Evolutionary conservation across 2,113 vertebrate species (phyloP).

Genomic region (Phrynosoma blainvillii): DNA sequence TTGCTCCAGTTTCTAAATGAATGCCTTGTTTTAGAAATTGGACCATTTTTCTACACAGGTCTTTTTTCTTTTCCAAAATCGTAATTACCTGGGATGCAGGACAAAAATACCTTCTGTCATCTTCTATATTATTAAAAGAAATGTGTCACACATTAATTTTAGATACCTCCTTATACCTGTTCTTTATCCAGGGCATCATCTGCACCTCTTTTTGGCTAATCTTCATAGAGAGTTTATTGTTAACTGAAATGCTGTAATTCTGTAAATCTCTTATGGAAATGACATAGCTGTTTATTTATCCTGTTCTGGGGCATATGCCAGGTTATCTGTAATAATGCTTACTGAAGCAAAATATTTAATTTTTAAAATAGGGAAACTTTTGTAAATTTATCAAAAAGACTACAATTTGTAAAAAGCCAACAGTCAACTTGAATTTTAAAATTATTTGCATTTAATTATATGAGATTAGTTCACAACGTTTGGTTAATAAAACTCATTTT

Average conservation of each 20-base stretch:
- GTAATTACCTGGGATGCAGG: conserved; percentile 47
- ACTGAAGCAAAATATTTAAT: background rate
- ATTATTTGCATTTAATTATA: background rate
- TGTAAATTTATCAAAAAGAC: background rate
- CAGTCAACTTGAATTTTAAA: background rate
- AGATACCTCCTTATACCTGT: background rate
- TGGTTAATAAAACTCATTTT: background rate
- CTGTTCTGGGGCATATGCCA: background rate
- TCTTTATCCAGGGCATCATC: conserved; percentile 21
- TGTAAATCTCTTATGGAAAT: background rate
- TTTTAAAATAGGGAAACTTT: background rate
- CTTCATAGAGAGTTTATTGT: background rate
- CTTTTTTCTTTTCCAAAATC: conserved; percentile 34
- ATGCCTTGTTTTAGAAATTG: conserved; percentile 50
- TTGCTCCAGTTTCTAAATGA: conserved; percentile 52
- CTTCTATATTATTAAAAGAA: conserved; percentile 29
- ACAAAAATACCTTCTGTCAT: conserved; percentile 57
- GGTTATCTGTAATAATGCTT: background rate
- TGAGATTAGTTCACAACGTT: background rate
- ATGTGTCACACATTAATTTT: conserved; percentile 2
- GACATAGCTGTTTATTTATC: background rate
- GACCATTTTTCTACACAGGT: conserved; percentile 15
- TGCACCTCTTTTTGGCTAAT: background rate
- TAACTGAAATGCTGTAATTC: fast-evolving
- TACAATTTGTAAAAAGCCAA: background rate